These are phyloP conservation scores for Brassicogethes aeneus DNA, from an alignment of 2,888 invertebrate species.

Conservation along the genomic window DNA sequence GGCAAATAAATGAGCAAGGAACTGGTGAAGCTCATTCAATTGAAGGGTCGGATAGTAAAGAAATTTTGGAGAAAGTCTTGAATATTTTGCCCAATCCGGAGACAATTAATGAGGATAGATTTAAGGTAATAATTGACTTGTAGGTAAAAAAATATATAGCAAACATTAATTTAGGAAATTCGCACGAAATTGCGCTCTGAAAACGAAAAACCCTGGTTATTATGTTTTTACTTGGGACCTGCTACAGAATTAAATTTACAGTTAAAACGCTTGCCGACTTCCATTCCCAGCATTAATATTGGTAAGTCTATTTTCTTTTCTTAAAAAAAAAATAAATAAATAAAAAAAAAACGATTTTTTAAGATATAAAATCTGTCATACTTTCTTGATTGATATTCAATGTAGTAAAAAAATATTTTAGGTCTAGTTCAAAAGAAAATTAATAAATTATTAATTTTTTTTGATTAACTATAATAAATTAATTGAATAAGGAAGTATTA, in stretches of 20 bases:
- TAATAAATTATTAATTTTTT: too few species aligned
- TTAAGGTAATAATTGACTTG: conserved; percentile 46
- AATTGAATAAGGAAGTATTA: too few species aligned
- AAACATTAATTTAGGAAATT: conserved; percentile 20
- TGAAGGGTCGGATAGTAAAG: conserved; percentile 41
- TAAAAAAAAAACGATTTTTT: too few species aligned
- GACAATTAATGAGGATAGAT: conserved; percentile 47
- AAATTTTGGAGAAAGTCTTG: conserved; percentile 50
- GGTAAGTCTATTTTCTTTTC: too few species aligned
- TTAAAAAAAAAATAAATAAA: too few species aligned
- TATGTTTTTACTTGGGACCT: conserved; percentile 47
- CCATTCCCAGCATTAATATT: conserved; percentile 46
- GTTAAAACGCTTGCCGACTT: conserved; percentile 51
- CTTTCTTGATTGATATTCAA: too few species aligned
- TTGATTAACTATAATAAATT: too few species aligned
- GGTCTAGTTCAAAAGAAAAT: too few species aligned
- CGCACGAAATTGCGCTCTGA: conserved; percentile 21
- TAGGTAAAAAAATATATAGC: neutral
- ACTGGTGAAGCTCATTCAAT: conserved; percentile 27
- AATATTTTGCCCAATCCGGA: conserved; percentile 52
- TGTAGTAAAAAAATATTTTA: too few species aligned
- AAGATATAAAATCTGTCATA: too few species aligned
- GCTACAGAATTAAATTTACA: conserved; percentile 47
- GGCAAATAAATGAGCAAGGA: conserved; percentile 26
- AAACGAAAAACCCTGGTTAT: conserved; percentile 43